phyloP scores from a whole-genome alignment of 2,888 invertebrate species.

The Pachycephus smyrnensis region DNA sequence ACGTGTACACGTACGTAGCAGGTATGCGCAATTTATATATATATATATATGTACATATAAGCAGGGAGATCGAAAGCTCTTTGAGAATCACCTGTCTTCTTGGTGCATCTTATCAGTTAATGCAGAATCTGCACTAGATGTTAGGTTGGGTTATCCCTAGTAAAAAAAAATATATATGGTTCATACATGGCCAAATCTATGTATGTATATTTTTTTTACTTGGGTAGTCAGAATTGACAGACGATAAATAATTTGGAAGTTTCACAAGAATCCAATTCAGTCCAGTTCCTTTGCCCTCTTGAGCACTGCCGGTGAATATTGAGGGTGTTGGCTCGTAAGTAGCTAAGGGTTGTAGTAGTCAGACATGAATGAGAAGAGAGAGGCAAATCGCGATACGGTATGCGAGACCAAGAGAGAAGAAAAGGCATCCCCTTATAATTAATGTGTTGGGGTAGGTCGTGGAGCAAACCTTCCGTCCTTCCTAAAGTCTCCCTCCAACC shows the following conservation, averaged over 20 bases:
- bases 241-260: not conserved
- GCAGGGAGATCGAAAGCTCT: not conserved
- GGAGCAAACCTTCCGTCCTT: slow-evolving; percentile 28
- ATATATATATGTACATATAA: not conserved
- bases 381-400: slow-evolving; percentile 42
- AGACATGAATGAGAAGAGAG: slow-evolving; percentile 16
- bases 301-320: not conserved
- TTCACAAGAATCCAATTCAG: not conserved
- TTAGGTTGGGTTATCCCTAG: not conserved
- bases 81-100: not conserved
- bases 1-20: not conserved
- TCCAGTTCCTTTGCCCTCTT: not conserved
- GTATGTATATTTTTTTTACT: too few species aligned
- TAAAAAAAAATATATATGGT: too few species aligned
- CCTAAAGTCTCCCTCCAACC: slow-evolving; percentile 30
- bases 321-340: not conserved
- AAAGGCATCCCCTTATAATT: slow-evolving; percentile 55
- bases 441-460: slow-evolving; percentile 66
- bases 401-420: slow-evolving; percentile 41
- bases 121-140: not conserved
- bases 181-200: too few species aligned
- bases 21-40: not conserved
- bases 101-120: not conserved
- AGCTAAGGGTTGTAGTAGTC: not conserved
- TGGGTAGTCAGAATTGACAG: not conserved